Percentiles rank a stretch among this genome's conserved stretches.
Conservation (phyloP, 2,888 invertebrate genomes). For the Xanthia icteritia region DNA sequence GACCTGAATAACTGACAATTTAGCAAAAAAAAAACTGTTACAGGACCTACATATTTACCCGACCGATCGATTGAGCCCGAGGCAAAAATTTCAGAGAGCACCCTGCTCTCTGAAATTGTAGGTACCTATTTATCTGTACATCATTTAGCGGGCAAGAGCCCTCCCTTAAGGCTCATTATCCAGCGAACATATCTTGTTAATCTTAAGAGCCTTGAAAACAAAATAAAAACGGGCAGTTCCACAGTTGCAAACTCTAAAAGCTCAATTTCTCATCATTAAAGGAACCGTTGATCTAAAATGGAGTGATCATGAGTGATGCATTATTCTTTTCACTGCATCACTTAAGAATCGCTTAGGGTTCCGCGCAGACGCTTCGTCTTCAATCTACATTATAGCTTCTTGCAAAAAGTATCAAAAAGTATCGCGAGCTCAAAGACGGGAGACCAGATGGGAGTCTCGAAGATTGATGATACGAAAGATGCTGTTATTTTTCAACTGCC, state of each 20-base stretch:
- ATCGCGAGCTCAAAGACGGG: slow-evolving; percentile 15
- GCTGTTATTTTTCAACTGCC: slow-evolving; percentile 47
- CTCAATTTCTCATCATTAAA: slow-evolving; percentile 1
- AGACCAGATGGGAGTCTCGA: slow-evolving; percentile 41
- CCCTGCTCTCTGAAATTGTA: slow-evolving; percentile 8
- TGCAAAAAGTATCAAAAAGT: slow-evolving; percentile 30
- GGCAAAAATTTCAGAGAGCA: slow-evolving; percentile 8
- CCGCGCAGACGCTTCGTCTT: slow-evolving; percentile 16
- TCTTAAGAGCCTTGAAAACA: slow-evolving; percentile 11
- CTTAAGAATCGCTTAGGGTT: slow-evolving; percentile 46
- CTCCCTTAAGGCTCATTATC: slow-evolving; percentile 1
- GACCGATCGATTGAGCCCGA: slow-evolving; percentile 47
- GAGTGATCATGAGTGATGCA: slow-evolving; percentile 16
- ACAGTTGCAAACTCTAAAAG: background rate
- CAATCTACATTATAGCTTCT: slow-evolving; percentile 40
- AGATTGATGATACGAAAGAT: slow-evolving; percentile 48
- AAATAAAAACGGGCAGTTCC: background rate
- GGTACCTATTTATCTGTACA: slow-evolving; percentile 14
- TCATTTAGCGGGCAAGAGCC: slow-evolving; percentile 23
- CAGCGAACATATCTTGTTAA: background rate
- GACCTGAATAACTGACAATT: slow-evolving; percentile 22
- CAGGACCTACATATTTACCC: slow-evolving; percentile 19
- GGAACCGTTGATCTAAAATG: slow-evolving; percentile 13
- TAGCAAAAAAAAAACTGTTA: slow-evolving; percentile 13
- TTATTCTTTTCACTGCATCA: slow-evolving; percentile 42